These are phyloP conservation scores for Rhincodon typus DNA, from an alignment of 2,797 vertebrate species.

Conservation along the genomic window DNA sequence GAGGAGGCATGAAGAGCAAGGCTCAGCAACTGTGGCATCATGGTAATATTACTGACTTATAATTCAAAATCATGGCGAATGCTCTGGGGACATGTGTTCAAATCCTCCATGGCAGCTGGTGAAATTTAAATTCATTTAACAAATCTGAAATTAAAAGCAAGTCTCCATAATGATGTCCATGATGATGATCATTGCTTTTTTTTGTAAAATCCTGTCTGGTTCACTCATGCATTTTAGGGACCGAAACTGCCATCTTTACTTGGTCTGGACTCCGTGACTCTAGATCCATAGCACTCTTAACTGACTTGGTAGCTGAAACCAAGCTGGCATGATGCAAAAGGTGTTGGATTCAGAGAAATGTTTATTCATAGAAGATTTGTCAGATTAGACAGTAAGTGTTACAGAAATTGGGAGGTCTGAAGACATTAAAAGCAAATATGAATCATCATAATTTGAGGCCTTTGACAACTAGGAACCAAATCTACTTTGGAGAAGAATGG, in stretches of 20 bases:
- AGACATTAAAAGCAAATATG: too few species aligned
- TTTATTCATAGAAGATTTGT: too few species aligned
- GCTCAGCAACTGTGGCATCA: neutral
- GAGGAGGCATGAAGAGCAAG: too few species aligned
- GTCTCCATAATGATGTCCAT: neutral
- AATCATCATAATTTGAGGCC: neutral
- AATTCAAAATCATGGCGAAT: neutral
- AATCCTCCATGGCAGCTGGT: neutral
- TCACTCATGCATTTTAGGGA: too few species aligned
- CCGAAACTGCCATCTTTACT: too few species aligned
- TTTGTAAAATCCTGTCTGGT: neutral
- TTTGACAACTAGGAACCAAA: neutral
- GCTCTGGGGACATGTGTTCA: neutral
- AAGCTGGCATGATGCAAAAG: too few species aligned
- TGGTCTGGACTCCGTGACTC: neutral
- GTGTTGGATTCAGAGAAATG: too few species aligned
- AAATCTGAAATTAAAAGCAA: neutral
- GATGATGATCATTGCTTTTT: neutral
- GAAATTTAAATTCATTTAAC: neutral
- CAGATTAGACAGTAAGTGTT: too few species aligned
- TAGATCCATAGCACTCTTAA: neutral
- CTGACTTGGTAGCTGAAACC: neutral
- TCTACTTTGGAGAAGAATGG: too few species aligned
- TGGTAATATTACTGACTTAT: neutral
- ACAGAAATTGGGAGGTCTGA: too few species aligned